Conservation (phyloP, 2,888 invertebrate species). For the Charanyca ferruginea region DNA sequence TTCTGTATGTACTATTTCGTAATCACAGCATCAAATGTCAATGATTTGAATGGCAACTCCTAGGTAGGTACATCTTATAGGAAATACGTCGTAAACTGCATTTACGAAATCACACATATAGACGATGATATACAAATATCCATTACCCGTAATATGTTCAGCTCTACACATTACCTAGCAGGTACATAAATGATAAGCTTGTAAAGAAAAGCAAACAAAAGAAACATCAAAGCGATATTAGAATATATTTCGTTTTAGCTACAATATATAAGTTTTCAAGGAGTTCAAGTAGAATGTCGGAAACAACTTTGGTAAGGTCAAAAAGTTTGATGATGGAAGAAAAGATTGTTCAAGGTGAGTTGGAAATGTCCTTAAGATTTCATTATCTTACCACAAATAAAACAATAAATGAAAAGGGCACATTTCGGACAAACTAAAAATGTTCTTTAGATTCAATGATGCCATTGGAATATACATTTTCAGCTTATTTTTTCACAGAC, state of each 20-base stretch:
- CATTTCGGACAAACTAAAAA: slow-evolving; percentile 25
- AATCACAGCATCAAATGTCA: slow-evolving; percentile 37
- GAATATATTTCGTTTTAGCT: slow-evolving; percentile 43
- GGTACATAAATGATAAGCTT: slow-evolving; percentile 56
- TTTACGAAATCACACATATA: slow-evolving; percentile 56
- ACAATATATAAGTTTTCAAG: slow-evolving; percentile 43
- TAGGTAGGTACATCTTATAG: too few relatives aligned
- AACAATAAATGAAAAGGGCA: slow-evolving; percentile 14
- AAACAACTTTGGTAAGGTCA: slow-evolving; percentile 41
- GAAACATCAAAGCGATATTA: slow-evolving; percentile 57
- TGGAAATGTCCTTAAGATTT: slow-evolving; percentile 38
- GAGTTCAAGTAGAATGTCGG: slow-evolving; percentile 26
- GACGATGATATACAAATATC: slow-evolving; percentile 49
- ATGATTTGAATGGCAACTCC: too few relatives aligned
- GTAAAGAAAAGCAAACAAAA: slow-evolving; percentile 60
- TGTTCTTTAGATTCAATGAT: slow-evolving; percentile 21
- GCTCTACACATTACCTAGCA: slow-evolving; percentile 56
- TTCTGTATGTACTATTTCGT: slow-evolving; percentile 54
- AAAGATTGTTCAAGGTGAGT: slow-evolving; percentile 44
- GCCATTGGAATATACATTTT: slow-evolving; percentile 31
- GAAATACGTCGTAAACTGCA: slow-evolving; percentile 14
- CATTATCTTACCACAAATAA: slow-evolving; percentile 42
- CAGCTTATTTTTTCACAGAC: slow-evolving; percentile 19
- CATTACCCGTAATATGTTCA: slow-evolving; percentile 45
- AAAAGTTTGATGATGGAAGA: slow-evolving; percentile 48